phyloP scores from a whole-genome alignment of 1,140 invertebrate genomes.

The Aphis craccivora region DNA sequence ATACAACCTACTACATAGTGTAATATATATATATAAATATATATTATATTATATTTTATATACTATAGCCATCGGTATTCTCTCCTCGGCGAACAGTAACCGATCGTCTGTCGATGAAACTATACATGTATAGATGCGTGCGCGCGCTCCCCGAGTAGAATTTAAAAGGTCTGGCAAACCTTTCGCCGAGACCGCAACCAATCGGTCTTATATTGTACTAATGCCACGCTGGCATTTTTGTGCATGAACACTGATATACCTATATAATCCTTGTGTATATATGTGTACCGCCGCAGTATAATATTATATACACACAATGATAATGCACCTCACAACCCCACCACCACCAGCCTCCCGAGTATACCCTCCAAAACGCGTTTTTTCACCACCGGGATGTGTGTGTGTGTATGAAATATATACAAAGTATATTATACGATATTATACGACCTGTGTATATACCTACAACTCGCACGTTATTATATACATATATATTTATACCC shows the following conservation, averaged over 20 bases:
- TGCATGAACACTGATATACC: not conserved
- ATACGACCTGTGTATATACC: not conserved
- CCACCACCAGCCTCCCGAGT: not conserved
- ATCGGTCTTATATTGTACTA: constrained; percentile 11
- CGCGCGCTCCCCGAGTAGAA: not conserved
- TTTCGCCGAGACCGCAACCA: not conserved
- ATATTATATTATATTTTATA: too few relatives aligned
- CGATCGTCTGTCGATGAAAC: constrained; percentile 3
- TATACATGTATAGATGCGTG: not conserved
- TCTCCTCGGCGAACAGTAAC: not conserved
- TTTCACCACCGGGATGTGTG: not conserved
- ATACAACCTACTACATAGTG: too few relatives aligned
- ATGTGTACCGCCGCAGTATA: not conserved
- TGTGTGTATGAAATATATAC: not conserved
- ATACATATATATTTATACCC: not conserved
- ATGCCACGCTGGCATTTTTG: not conserved
- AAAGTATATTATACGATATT: not conserved
- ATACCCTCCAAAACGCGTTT: not conserved
- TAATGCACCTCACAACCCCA: not conserved
- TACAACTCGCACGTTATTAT: not conserved
- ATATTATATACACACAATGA: not conserved
- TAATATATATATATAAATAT: too few relatives aligned
- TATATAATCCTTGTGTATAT: not conserved
- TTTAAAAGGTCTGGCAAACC: constrained; percentile 3
- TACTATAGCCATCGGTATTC: not conserved